Evolutionary conservation across 1,140 invertebrate genomes (phyloP).

Genomic region (Lerema accius): DNA sequence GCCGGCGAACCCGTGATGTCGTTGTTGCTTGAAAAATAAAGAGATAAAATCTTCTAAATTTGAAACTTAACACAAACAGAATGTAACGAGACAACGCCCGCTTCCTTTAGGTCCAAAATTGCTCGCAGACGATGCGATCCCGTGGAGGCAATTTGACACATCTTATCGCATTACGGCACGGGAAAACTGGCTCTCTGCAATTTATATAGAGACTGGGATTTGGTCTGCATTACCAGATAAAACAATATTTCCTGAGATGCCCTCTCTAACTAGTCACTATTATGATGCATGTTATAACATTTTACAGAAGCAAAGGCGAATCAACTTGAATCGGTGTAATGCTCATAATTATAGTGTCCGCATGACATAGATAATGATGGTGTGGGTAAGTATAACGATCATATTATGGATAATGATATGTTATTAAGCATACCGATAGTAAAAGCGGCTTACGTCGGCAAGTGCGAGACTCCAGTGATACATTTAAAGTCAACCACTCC

Average conservation of each 20-base stretch:
- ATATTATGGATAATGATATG: too few species aligned
- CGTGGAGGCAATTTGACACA: slow-evolving; percentile 22
- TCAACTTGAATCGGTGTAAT: too few species aligned
- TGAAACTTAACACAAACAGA: slow-evolving; percentile 27
- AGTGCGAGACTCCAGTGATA: too few species aligned
- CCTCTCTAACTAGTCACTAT: not conserved
- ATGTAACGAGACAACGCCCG: slow-evolving; percentile 25
- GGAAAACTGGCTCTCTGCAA: slow-evolving; percentile 9
- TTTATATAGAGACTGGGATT: slow-evolving; percentile 10
- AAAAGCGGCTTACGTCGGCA: too few species aligned
- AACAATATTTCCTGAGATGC: not conserved
- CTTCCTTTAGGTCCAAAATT: slow-evolving; percentile 17
- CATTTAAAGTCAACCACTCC: too few species aligned
- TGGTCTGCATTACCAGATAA: not conserved
- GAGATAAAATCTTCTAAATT: slow-evolving; percentile 29
- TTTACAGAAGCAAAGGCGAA: too few species aligned
- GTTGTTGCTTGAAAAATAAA: slow-evolving; percentile 22
- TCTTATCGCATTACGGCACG: slow-evolving; percentile 16
- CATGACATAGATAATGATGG: too few species aligned
- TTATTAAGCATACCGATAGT: too few species aligned
- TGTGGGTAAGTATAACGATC: too few species aligned
- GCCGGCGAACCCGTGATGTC: slow-evolving; percentile 5
- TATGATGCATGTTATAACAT: too few species aligned
- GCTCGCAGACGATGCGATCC: slow-evolving; percentile 18
- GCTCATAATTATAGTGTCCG: too few species aligned